These are phyloP conservation scores for Lagorchestes hirsutus DNA, from an alignment of 2,797 vertebrate species.

Conservation along the genomic window DNA sequence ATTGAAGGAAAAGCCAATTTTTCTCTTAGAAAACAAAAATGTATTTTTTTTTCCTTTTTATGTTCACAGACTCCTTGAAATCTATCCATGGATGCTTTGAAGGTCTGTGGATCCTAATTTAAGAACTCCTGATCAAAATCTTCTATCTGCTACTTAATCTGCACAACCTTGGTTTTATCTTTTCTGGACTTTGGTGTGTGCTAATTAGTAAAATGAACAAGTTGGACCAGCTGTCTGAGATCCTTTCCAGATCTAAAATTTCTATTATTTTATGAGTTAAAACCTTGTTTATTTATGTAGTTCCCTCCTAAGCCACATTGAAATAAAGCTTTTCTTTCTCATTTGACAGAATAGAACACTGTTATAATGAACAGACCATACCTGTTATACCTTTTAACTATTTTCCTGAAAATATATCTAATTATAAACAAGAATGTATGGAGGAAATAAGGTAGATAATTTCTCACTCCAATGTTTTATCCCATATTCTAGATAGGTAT, in stretches of 20 bases:
- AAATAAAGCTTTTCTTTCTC: constrained; percentile 20
- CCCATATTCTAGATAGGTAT: background rate
- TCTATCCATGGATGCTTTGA: no score
- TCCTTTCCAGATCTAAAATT: background rate
- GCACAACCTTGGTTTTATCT: background rate
- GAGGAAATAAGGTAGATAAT: background rate
- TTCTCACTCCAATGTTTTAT: background rate
- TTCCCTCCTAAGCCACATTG: background rate
- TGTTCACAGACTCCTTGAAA: background rate
- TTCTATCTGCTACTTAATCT: background rate
- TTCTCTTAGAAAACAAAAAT: background rate
- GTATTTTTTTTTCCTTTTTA: background rate
- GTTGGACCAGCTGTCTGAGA: background rate
- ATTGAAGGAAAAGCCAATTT: background rate
- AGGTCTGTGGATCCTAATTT: background rate
- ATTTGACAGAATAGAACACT: constrained; percentile 18
- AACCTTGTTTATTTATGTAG: background rate
- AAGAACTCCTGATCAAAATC: background rate
- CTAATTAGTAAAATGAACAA: background rate
- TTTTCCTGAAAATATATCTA: background rate
- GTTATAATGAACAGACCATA: background rate
- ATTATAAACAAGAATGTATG: background rate
- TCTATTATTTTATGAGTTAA: background rate
- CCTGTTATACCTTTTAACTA: constrained; percentile 1
- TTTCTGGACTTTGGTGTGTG: background rate